Percentiles rank a stretch among this genome's conserved stretches.
These are phyloP conservation scores for Pelmatolapia mariae DNA, from an alignment of 2,113 vertebrate genomes.

Conservation along the genomic window DNA sequence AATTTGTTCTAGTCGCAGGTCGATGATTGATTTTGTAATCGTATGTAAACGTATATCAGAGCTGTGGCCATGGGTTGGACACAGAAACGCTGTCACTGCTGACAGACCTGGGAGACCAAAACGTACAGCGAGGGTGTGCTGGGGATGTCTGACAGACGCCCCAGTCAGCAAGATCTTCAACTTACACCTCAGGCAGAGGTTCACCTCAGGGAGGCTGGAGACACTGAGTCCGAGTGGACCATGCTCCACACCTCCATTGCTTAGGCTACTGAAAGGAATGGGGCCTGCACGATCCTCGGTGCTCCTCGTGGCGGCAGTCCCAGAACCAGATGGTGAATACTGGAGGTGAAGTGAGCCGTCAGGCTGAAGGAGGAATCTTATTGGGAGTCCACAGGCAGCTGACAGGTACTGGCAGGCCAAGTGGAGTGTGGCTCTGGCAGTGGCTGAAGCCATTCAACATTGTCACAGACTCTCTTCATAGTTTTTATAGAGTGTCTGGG, in stretches of 20 bases:
- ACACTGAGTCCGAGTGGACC: not conserved
- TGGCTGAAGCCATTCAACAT: not conserved
- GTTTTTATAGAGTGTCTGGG: not conserved
- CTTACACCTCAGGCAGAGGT: not conserved
- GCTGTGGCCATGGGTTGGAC: not conserved
- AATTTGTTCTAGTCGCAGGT: not conserved
- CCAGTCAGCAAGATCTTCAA: not conserved
- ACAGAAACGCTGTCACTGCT: not conserved
- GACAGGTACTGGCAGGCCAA: not conserved
- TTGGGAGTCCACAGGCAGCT: not conserved
- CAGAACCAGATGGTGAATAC: not conserved
- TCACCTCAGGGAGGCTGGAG: not conserved
- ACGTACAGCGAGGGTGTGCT: accelerated
- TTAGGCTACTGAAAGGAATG: not conserved
- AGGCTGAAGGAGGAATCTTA: not conserved
- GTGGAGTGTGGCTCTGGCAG: not conserved
- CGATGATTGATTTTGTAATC: not conserved
- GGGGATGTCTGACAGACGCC: not conserved
- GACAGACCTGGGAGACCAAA: not conserved
- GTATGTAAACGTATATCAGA: not conserved
- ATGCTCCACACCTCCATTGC: not conserved
- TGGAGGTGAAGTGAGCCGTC: not conserved
- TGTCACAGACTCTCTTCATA: not conserved
- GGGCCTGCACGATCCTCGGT: not conserved
- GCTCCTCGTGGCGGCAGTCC: not conserved